Base-by-base conservation (phyloP, 2,888 invertebrate genomes). In the Lamproptera curius region DNA sequence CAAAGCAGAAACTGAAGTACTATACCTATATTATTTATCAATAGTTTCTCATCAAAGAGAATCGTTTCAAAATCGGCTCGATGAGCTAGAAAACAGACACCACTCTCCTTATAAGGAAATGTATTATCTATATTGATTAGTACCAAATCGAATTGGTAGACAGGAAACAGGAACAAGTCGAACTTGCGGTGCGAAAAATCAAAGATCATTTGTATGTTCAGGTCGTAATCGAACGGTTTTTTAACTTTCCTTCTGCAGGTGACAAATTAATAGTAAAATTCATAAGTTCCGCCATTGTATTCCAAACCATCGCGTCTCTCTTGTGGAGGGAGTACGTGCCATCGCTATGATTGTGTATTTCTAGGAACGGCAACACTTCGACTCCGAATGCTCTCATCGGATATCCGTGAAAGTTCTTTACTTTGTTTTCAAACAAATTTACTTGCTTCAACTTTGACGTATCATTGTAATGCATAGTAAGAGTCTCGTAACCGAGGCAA, bases 241-340 rank as follows among this genome's bases (percentile, higher is more conserved):
- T 75, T 76, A 35, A 80, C 59, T 1, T 50, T 1, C 59, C 54
- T 38, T 57, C 57, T 15, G 53, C 54, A 0, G 75, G 65, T 10
- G 69, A 62, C 0, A 84, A 48, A 52, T 83, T 76, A 5, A 85
- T 67, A 5, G 63, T 69, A 43, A 85, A 86, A 51, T 86, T 87
- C 67, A 86, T 70, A 1, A 70, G 57, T 35, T 72, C 49, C 0
- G 78, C 56, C 50, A 83, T 62, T 2, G 69, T 67, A 8, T 63
- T 77, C 86, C 87, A 87, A 13, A 86, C 59, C 14, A 52, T 59
- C 2, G 84, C 87, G 54, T 87, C 86, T 61, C 87, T 67, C 14
- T 63, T 51, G 26, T 55, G 45, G 5, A 84, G 51, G 1, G 58
- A 62, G 40, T 65, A 77, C 0, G 60, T 69, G 8, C 73, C 75